Evolutionary conservation across 92 coral and sea anemone genomes (phyloP), one percentile per base, ranked within the genome.

Genomic region (Ricordea florida): DNA sequence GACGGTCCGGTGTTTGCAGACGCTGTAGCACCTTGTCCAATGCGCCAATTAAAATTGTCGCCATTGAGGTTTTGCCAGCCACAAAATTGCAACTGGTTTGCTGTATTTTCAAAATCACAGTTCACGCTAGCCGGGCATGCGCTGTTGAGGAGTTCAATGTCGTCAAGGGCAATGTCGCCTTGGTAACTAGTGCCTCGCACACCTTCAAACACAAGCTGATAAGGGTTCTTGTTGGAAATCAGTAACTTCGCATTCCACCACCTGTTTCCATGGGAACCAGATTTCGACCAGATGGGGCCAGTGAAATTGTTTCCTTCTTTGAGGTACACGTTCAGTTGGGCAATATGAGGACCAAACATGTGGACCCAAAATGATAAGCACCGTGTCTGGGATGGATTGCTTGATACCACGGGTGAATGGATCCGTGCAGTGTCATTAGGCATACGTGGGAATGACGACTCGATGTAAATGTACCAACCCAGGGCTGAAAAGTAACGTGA

Each of bases 311-410:
- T 81, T 27, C 89, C 88, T 44, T 63, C 80, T 45, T 87, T 87
- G 28, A 84, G 80, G 78, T 94, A 91, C 29, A 94, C 83, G 47
- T 94, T 84, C 22, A 94, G 64, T 24, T 62, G 55, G 11, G 89
- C 97, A 14, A 94, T 90, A 65, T 94, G 98, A 0, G 97, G 93
- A 7, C 98, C 98, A 44, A 85, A 94, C 98, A 94, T 94, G 78
- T 94, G 98, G 71, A 71, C 91, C 90, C 90, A 94, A 69, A 94
- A 94, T n/a, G 93, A 87, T 6, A 94, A 81, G 59, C 98, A 94
- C 38, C 69, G 82, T 30, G 68, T 53, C 53, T 52, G 59, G 1
- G 88, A 65, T 4, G 90, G 75, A 40, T 82, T 81, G 25, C 76
- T 57, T 22, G 65, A 79, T 33, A 90, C 49, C 18, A 74, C 56